Evolutionary conservation across 1,140 invertebrate genomes (phyloP), one percentile per base, ranked within the genome.

Genomic region (Pomacea maculata): DNA sequence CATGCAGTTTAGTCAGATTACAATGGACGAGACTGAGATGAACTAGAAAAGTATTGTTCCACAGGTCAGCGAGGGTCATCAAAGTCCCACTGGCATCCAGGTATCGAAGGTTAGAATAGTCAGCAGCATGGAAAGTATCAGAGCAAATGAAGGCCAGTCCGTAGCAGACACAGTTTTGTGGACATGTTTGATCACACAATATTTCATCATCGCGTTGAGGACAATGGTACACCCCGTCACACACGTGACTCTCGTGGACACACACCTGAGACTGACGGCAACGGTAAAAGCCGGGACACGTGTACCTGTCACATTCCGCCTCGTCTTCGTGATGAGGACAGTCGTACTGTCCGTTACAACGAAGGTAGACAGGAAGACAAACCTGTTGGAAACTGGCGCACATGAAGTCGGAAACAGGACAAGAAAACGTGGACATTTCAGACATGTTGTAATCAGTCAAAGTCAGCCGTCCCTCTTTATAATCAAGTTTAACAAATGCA

Each of bases 251-350:
- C 9, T 52, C 52, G 52, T 76, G 75, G 4, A 76, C n/a, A 55
- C 75, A 76, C n/a, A 76, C n/a, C 17, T 57, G 14, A 34, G 75
- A 76, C 52, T n/a, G 10, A 14, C 75, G 75, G 25, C 75, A 76
- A 5, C 75, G 45, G 75, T 76, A 76, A 14, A 63, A 76, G 7
- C 75, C 75, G 57, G 75, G 17, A 34, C 75, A 76, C 5, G 75
- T 76, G 52, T 64, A 76, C 5, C 57, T 64, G 55, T 61, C 54
- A 6, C 75, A 76, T 9, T 25, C 55, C 75, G n/a, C 55, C 55
- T 76, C 75, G 55, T 76, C 75, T 45, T 76, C 75, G 19, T 34
- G 21, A 17, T n/a, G n/a, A n/a, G 75, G 75, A 17, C 75, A 76
- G 75, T 76, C 75, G 25, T 65, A 64, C 19, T 64, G 57, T 15